These are phyloP conservation scores for Hipparchia semele DNA, from an alignment of 2,888 invertebrate genomes.

Conservation along the genomic window DNA sequence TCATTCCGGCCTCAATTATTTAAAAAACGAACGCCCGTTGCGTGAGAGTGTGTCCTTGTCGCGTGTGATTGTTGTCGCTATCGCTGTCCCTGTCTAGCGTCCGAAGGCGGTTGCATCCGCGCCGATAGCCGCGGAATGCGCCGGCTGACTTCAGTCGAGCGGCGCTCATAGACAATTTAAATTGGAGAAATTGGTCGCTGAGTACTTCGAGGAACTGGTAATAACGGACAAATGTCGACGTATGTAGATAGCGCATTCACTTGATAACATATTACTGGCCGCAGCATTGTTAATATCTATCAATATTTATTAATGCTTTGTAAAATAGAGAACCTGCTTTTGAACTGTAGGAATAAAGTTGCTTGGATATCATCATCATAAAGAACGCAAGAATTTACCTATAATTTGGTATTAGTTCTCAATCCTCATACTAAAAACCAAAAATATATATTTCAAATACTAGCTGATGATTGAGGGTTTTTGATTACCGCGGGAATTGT, in stretches of 20 bases:
- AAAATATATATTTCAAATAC: no score
- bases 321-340: not conserved
- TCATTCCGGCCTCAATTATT: conserved; percentile 80
- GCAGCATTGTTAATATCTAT: conserved; percentile 44
- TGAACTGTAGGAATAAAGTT: not conserved
- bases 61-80: conserved; percentile 56
- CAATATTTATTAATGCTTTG: conserved; percentile 44
- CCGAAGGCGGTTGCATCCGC: conserved; percentile 65
- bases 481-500: no score
- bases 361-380: no score
- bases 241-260: conserved; percentile 48
- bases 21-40: conserved; percentile 75
- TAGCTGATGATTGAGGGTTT: no score
- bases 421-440: no score
- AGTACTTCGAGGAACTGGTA: conserved; percentile 64
- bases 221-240: conserved; percentile 60
- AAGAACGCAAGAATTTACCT: no score
- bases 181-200: conserved; percentile 78
- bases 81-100: conserved; percentile 56
- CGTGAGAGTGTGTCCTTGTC: conserved; percentile 62
- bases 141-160: conserved; percentile 80
- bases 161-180: conserved; percentile 81
- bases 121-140: conserved; percentile 79
- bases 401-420: no score
- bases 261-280: conserved; percentile 44